Evolutionary conservation across 2,888 invertebrate species (phyloP), one percentile per base, ranked within the genome.

Genomic region (Tenthredo scrophulariae): DNA sequence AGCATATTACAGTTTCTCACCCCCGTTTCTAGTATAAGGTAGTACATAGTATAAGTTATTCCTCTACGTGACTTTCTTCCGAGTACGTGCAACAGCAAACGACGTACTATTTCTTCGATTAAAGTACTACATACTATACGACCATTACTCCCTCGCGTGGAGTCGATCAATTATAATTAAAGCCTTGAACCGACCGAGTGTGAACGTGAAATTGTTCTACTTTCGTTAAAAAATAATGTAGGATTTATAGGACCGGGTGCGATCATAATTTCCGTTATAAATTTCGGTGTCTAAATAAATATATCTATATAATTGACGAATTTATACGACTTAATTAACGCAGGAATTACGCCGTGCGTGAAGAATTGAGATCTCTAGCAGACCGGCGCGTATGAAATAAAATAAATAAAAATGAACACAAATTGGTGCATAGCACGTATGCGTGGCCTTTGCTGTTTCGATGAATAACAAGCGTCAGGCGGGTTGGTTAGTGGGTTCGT

Each of bases 61-160:
- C 62, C 80, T 26, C 62, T 80, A 58, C 80, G 80, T 62, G 80
- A 80, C 80, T 80, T 62, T 58, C 40, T 40, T 80, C 26, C 15
- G 13, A 40, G 58, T 62, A 80, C 80, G 80, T 80, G 80, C 50
- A 80, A 80, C 80, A n/a, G 62, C 37, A 40, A 77, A 77, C 33
- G 58, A 43, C 50, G 77, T 50, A 62, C 58, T 62, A 80, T 80
- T 80, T 80, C 80, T 80, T 80, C 80, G 80, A 80, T 80, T 80
- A 62, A 80, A 80, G 72, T 62, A 26, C 54, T 33, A 50, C 50
- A 22, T 74, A 43, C 62, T 10, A 15, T 29, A 70, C 29, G 37
- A 62, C 37, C 40, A 37, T 62, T 80, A 80, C 80, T 62, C 80
- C 40, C 62, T 22, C 40, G 10, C 40, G 26, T 40, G 22, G 62